Conservation (phyloP, 92 coral and sea anemone species). For the Muricea muricata region DNA sequence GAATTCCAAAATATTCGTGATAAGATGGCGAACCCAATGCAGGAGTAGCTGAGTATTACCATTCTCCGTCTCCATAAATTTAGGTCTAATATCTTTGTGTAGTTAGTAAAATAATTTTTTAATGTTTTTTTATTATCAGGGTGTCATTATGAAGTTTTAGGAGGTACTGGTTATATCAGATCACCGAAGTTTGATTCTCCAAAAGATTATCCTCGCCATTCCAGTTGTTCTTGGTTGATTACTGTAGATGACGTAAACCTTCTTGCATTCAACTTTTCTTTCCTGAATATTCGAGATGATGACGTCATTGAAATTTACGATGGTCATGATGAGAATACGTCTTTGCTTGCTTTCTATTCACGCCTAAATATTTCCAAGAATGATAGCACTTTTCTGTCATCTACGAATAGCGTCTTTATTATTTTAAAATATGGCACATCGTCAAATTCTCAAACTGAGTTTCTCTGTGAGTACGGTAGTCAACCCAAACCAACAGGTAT, state of each 20-base stretch:
- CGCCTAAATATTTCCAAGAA: not conserved
- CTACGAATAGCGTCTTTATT: not conserved
- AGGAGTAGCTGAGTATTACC: no score
- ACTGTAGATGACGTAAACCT: not conserved
- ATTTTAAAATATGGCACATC: not conserved
- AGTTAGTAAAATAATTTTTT: no score
- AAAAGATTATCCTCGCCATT: not conserved
- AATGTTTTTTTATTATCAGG: no score
- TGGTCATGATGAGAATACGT: not conserved
- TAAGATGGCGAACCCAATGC: no score
- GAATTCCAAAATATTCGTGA: no score
- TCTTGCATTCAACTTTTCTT: not conserved
- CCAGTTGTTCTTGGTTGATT: constrained; percentile 10
- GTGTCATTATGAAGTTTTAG: not conserved
- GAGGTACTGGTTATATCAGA: not conserved
- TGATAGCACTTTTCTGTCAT: not conserved
- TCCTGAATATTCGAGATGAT: not conserved
- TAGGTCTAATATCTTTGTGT: no score
- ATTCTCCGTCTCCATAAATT: no score
- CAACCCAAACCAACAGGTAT: constrained; percentile 33
- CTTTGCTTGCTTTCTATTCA: not conserved
- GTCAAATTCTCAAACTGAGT: not conserved
- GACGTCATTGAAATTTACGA: constrained; percentile 7
- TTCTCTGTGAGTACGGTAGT: not conserved
- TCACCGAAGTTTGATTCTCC: no score